These are phyloP conservation scores for Pemphigus obesinymphae DNA, from an alignment of 1,140 invertebrate species.

Conservation along the genomic window DNA sequence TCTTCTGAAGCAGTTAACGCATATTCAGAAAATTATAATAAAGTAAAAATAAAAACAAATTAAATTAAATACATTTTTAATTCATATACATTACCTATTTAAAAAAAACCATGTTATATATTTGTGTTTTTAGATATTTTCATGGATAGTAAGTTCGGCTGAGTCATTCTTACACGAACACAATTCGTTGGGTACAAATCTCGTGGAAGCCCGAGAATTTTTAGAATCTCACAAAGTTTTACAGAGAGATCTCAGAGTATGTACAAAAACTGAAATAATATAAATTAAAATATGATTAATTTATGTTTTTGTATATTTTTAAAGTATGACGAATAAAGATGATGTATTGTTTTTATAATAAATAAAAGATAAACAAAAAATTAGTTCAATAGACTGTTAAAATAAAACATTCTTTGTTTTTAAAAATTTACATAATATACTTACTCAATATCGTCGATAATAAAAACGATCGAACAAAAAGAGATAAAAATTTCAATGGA, in stretches of 20 bases:
- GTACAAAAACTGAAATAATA: constrained; percentile 29
- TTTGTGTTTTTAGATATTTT: constrained; percentile 54
- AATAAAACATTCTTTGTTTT: background rate
- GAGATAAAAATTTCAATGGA: background rate
- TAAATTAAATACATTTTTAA: background rate
- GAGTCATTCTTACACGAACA: constrained; percentile 70
- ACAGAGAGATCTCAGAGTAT: constrained; percentile 68
- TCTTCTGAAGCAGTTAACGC: constrained; percentile 62
- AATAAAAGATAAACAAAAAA: background rate
- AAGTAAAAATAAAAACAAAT: constrained; percentile 50
- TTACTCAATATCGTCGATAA: background rate
- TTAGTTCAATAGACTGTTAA: background rate
- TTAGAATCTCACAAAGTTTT: constrained; percentile 69
- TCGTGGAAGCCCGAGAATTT: constrained; percentile 68
- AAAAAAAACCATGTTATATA: constrained; percentile 43
- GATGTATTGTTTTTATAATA: background rate
- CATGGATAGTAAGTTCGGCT: constrained; percentile 67
- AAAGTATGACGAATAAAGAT: background rate
- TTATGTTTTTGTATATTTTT: background rate
- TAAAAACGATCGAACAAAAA: background rate
- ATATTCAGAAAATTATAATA: constrained; percentile 68
- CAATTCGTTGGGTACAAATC: constrained; percentile 68
- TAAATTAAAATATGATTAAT: background rate
- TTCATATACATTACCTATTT: background rate
- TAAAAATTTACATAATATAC: background rate